Conservation (phyloP, 2,797 vertebrate species). For the Fringilla coelebs region DNA sequence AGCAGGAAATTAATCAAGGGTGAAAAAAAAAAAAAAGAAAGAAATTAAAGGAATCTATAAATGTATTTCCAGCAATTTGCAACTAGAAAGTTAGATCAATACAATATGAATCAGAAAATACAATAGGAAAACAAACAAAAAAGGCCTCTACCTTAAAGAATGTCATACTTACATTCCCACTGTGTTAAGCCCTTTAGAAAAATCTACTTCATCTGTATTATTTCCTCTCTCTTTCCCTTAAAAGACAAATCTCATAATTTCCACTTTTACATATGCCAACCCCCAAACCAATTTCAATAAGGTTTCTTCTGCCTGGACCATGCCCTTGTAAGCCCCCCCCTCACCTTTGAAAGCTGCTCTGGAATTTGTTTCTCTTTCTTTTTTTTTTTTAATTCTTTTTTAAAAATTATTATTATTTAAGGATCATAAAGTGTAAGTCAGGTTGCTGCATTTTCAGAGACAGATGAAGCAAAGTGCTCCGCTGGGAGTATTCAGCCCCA, state of each 20-base stretch:
- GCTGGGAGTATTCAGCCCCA: constrained; percentile 65
- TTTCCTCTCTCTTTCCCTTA: constrained; percentile 5
- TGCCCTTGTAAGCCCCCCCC: constrained; percentile 1
- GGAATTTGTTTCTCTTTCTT: constrained; percentile 10
- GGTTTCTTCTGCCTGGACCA: background rate
- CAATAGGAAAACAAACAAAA: constrained; percentile 2
- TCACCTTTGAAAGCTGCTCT: background rate
- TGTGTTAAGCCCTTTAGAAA: background rate
- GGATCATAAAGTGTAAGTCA: constrained; percentile 74
- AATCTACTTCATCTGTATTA: background rate
- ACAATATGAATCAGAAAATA: constrained; percentile 28
- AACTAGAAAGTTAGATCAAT: constrained; percentile 23
- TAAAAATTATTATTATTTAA: constrained; percentile 77
- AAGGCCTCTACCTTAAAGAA: background rate
- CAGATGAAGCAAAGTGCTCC: constrained; percentile 72
- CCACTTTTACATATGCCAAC: background rate
- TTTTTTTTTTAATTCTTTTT: background rate
- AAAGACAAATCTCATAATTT: background rate
- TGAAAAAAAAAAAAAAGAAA: background rate
- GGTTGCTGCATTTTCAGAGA: constrained; percentile 69
- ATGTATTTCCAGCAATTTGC: constrained; percentile 37
- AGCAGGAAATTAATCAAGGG: constrained; percentile 44
- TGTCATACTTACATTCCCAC: background rate
- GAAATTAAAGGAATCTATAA: constrained; percentile 40
- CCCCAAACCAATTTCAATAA: background rate